Percentiles rank a stretch among this genome's conserved stretches.
Conservation (phyloP, 2,113 vertebrate genomes). For the Rostratula benghalensis region DNA sequence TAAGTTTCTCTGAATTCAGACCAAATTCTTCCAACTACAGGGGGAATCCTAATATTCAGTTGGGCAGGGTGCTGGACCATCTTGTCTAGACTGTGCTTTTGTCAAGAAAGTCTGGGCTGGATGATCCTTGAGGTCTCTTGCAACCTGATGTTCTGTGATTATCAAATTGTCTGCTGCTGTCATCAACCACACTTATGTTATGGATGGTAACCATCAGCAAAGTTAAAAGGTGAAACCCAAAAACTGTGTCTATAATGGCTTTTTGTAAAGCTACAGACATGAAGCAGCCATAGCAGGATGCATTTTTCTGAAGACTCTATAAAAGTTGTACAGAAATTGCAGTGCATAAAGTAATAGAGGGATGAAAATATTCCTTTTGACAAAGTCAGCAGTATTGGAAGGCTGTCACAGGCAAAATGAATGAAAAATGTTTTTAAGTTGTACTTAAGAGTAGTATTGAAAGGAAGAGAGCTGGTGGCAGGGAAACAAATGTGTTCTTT, state of each 20-base stretch:
- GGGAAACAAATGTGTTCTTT: neutral
- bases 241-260: neutral
- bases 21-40: neutral
- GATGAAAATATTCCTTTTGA: neutral
- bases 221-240: neutral
- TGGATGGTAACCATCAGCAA: neutral
- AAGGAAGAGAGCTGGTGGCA: neutral
- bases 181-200: neutral
- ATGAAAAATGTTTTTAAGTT: neutral
- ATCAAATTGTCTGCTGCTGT: neutral
- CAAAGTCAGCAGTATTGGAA: neutral
- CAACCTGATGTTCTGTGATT: neutral
- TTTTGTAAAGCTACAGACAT: neutral
- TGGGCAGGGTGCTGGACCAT: neutral
- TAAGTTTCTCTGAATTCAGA: neutral
- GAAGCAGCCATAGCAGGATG: neutral
- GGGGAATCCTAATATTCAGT: neutral
- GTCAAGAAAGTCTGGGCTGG: neutral
- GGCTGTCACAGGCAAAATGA: neutral
- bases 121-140: neutral
- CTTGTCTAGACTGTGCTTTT: neutral
- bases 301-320: neutral
- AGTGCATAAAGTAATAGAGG: neutral
- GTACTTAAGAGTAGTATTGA: neutral
- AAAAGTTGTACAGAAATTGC: neutral